phyloP scores from a whole-genome alignment of 2,797 vertebrate species.

The Gobio occitaniae region DNA sequence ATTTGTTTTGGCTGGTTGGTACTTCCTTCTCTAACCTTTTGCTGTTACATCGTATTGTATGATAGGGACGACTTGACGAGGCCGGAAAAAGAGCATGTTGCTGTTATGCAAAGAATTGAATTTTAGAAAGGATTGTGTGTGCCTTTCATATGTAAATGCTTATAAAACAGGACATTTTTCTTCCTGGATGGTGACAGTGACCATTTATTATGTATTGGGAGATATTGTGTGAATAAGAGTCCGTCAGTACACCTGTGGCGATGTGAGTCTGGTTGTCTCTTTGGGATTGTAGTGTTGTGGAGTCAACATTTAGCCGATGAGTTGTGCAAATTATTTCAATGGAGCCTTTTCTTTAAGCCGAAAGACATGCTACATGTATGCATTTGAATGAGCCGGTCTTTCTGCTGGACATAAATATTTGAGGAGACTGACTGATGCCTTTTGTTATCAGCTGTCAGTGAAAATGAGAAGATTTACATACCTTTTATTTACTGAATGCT shows the following conservation, averaged over 20 bases:
- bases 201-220: neutral
- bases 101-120: neutral
- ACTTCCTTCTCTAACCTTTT: slow-evolving; percentile 47
- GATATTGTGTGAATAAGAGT: neutral
- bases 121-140: neutral
- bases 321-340: neutral
- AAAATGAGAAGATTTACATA: neutral
- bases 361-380: neutral
- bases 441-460: neutral
- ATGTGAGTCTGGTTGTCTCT: neutral
- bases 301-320: neutral
- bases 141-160: neutral
- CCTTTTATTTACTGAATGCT: neutral
- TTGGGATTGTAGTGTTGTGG: neutral
- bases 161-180: neutral
- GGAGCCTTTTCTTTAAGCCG: neutral
- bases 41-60: slow-evolving; percentile 32
- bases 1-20: slow-evolving; percentile 35
- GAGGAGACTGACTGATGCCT: neutral
- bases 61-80: neutral
- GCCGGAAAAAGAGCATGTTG: neutral
- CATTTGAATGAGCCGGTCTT: neutral
- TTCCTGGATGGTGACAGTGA: neutral
- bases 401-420: neutral
- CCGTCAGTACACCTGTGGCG: neutral